Conservation (phyloP, 1,140 invertebrate genomes). For the Zeugodacus cucurbitae region DNA sequence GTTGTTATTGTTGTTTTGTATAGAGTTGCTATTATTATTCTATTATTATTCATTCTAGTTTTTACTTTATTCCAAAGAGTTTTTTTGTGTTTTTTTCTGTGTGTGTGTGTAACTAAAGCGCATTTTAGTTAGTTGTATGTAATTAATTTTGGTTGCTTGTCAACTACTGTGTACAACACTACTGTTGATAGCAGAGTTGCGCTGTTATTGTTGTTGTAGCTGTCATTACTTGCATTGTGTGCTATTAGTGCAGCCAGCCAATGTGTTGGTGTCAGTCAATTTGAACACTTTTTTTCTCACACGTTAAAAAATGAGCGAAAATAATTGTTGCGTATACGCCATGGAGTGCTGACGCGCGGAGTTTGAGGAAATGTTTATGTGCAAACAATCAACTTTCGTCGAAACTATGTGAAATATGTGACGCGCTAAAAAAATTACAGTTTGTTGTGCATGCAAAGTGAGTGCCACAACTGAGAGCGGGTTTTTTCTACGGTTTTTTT, state of each 20-base stretch:
- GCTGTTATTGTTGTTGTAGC: not conserved
- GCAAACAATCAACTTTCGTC: not conserved
- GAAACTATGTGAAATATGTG: not conserved
- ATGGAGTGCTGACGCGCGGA: not conserved
- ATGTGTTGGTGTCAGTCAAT: constrained; percentile 13
- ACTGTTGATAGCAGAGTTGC: not conserved
- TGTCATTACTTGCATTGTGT: constrained; percentile 29
- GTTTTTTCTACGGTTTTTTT: not conserved
- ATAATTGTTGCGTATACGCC: constrained; percentile 33
- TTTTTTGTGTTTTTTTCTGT: not conserved
- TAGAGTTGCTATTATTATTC: not conserved
- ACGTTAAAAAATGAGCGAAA: not conserved
- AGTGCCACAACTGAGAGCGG: not conserved
- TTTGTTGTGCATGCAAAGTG: not conserved
- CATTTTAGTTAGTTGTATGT: constrained; percentile 34
- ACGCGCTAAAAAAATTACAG: not conserved
- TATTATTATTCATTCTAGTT: not conserved
- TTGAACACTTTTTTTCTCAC: not conserved
- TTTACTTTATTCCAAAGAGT: not conserved
- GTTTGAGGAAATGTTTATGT: not conserved
- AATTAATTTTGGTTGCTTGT: constrained; percentile 25
- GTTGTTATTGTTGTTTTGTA: not conserved
- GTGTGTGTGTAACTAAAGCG: not conserved
- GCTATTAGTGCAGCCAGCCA: constrained; percentile 7
- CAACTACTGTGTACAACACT: constrained; percentile 11